Percentiles rank a stretch among this genome's conserved stretches.
Conservation (phyloP, 2,113 vertebrate species). For the Percopsis transmontana region DNA sequence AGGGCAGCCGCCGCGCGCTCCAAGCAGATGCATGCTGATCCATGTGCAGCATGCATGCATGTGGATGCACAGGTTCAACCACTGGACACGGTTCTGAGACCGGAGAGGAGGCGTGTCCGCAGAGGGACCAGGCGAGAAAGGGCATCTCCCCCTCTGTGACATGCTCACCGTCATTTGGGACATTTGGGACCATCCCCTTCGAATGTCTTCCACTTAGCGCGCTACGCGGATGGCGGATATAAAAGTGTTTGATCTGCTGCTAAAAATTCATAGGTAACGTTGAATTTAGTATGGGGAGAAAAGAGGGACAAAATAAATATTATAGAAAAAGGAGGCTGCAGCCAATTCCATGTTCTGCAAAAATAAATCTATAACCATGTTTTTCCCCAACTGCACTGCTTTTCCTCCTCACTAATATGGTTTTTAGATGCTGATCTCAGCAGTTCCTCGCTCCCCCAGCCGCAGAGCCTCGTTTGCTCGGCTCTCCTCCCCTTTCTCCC, state of each 20-base stretch:
- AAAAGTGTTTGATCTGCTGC: conserved; percentile 22
- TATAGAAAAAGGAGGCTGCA: conserved; percentile 6
- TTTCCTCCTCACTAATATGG: conserved; percentile 55
- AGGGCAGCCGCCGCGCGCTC: conserved; percentile 31
- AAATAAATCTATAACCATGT: conserved; percentile 63
- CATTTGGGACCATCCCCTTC: conserved; percentile 73
- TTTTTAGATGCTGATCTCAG: conserved; percentile 70
- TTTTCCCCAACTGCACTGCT: conserved; percentile 22
- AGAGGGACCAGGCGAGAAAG: conserved; percentile 62
- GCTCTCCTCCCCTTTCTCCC: conserved; percentile 21
- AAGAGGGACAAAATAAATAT: background rate
- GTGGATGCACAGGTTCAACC: conserved; percentile 76
- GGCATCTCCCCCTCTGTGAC: conserved; percentile 70
- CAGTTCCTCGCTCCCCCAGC: conserved; percentile 45
- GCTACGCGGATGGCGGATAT: conserved; percentile 26
- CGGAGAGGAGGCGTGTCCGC: conserved; percentile 55
- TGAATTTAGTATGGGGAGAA: conserved; percentile 17
- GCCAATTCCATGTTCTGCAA: conserved; percentile 48
- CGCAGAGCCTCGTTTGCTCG: conserved; percentile 23
- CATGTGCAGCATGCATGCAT: conserved; percentile 72
- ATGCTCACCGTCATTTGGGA: conserved; percentile 73
- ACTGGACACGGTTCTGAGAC: conserved; percentile 73
- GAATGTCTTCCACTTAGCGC: conserved; percentile 43
- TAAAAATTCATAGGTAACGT: conserved; percentile 25
- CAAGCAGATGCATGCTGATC: conserved; percentile 63